Conservation (phyloP, 2,113 vertebrate genomes). For the Lipotes vexillifer region DNA sequence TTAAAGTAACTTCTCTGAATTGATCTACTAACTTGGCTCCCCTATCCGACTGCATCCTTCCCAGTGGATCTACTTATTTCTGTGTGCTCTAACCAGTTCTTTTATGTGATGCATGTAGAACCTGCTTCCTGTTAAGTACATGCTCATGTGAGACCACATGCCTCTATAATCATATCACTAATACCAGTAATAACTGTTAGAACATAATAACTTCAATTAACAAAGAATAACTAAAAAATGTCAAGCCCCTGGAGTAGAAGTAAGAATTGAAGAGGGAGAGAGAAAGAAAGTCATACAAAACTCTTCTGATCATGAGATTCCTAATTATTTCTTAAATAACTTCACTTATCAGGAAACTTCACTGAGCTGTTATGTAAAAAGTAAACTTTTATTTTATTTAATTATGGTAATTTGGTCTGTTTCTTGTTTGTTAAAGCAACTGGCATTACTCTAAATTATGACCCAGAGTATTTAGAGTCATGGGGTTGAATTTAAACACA, state of each 20-base stretch:
- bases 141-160: background rate
- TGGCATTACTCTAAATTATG: background rate
- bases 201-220: background rate
- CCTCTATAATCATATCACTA: background rate
- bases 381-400: background rate
- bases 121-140: background rate
- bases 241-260: background rate
- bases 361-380: background rate
- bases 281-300: background rate
- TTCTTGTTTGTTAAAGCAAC: background rate
- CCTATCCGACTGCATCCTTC: background rate
- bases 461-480: background rate
- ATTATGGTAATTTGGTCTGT: background rate
- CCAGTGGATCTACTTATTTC: background rate
- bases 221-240: background rate
- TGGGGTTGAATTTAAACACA: background rate
- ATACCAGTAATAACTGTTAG: background rate
- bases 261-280: background rate
- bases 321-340: background rate
- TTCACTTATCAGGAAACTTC: background rate
- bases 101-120: background rate
- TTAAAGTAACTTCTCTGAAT: slow-evolving; percentile 16
- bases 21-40: slow-evolving; percentile 14
- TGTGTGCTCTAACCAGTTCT: background rate
- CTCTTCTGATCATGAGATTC: background rate